phyloP scores from a whole-genome alignment of 1,140 invertebrate species.

The Cepaea nemoralis region DNA sequence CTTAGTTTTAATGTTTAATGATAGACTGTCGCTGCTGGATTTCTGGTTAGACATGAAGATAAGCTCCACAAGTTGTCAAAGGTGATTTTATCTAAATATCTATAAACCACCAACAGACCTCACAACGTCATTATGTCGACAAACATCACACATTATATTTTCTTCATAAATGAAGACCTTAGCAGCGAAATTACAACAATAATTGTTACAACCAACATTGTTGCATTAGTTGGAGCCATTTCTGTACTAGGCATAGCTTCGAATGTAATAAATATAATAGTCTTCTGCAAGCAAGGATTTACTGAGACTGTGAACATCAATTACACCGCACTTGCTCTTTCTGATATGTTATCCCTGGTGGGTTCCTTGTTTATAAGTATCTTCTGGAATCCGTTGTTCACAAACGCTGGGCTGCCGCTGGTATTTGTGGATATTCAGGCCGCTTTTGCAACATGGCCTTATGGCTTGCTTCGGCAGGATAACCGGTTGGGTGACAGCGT shows the following conservation, averaged over 20 bases:
- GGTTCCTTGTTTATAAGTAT: background rate
- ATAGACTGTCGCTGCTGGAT: too few species aligned
- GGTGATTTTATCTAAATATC: too few species aligned
- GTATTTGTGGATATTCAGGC: background rate
- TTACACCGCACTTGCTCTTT: background rate
- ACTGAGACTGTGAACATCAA: background rate
- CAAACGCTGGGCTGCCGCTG: background rate
- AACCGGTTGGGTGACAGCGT: background rate
- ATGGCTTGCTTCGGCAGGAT: slow-evolving; percentile 3
- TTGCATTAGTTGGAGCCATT: background rate
- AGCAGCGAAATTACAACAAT: background rate
- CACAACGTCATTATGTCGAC: too few species aligned
- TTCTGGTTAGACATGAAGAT: too few species aligned
- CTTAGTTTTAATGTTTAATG: too few species aligned
- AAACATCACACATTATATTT: too few species aligned
- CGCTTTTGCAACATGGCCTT: background rate
- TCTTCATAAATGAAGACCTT: too few species aligned
- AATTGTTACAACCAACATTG: background rate
- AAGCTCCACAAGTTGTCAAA: too few species aligned
- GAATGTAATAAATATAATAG: background rate
- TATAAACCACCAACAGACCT: too few species aligned
- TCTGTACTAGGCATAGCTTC: background rate
- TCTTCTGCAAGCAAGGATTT: background rate
- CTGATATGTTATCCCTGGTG: background rate
- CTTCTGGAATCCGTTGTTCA: background rate